A percentile compares a stretch with the other conserved stretches of the same genome.
Evolutionary conservation across 2,888 invertebrate genomes (phyloP).

Genomic region (Emmelina monodactyla): DNA sequence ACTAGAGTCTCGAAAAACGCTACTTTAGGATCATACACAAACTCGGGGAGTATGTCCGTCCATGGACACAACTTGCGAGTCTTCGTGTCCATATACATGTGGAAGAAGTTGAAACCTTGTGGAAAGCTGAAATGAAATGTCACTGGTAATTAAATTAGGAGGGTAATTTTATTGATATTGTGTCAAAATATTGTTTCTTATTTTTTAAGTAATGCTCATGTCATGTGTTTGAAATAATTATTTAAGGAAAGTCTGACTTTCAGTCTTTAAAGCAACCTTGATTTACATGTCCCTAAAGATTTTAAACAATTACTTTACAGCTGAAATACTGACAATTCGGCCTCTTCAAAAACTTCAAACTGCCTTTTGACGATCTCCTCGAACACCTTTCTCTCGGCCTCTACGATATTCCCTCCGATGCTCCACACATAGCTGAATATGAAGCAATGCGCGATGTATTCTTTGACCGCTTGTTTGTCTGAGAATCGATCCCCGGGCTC

Average conservation of each 20-base stretch:
- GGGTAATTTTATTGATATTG: too few species aligned
- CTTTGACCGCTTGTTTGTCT: constrained; percentile 69
- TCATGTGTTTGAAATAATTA: too few species aligned
- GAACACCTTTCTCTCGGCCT: constrained; percentile 72
- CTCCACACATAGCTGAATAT: constrained; percentile 86
- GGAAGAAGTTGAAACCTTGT: constrained; percentile 73
- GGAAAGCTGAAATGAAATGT: constrained; percentile 67
- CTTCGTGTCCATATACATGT: constrained; percentile 76
- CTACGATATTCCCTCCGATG: constrained; percentile 83
- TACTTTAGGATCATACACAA: constrained; percentile 71
- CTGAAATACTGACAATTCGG: constrained; percentile 61
- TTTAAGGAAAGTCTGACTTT: too few species aligned
- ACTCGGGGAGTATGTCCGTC: constrained; percentile 79
- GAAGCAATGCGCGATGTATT: constrained; percentile 78
- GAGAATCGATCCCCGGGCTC: constrained; percentile 68
- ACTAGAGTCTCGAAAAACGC: constrained; percentile 92
- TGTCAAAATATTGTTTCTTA: too few species aligned
- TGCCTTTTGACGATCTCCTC: constrained; percentile 74
- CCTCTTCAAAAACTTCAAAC: constrained; percentile 74
- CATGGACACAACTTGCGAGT: constrained; percentile 77
- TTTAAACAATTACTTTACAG: too few species aligned
- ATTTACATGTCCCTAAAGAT: too few species aligned
- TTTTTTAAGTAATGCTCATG: too few species aligned
- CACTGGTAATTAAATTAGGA: too few species aligned
- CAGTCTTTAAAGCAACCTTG: too few species aligned